These are phyloP conservation scores for Bucco capensis DNA, from an alignment of 2,113 vertebrate species.

Conservation along the genomic window DNA sequence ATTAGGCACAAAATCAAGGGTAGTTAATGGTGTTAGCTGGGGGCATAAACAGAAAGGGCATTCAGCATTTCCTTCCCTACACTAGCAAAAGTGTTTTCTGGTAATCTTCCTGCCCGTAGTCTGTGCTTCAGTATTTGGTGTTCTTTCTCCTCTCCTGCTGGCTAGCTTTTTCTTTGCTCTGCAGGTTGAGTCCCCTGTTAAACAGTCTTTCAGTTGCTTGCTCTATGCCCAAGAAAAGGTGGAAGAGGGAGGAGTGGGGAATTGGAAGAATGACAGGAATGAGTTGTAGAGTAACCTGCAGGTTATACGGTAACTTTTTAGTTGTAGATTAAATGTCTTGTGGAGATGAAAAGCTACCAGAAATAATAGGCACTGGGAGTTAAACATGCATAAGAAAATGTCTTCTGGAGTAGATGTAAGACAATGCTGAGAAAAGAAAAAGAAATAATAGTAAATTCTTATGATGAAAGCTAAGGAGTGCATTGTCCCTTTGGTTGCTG, in stretches of 20 bases:
- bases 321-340: slow-evolving; percentile 24
- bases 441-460: background rate
- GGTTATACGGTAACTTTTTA: slow-evolving; percentile 32
- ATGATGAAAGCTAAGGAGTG: background rate
- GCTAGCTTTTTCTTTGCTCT: background rate
- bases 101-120: background rate
- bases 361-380: background rate
- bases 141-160: background rate
- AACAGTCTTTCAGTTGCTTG: background rate
- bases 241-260: background rate
- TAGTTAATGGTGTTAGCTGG: background rate
- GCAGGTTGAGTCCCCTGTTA: background rate
- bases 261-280: slow-evolving; percentile 48
- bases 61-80: background rate
- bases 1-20: background rate
- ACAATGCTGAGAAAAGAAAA: background rate
- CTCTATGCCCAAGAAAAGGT: background rate
- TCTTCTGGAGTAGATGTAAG: background rate
- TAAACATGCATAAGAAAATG: background rate
- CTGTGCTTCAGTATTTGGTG: background rate
- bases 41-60: background rate
- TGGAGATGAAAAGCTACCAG: background rate
- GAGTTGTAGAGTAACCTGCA: slow-evolving; percentile 36
- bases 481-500: background rate
- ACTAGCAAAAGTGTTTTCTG: background rate